These are phyloP conservation scores for Limnephilus auricula DNA, from an alignment of 2,888 invertebrate genomes.

Conservation along the genomic window DNA sequence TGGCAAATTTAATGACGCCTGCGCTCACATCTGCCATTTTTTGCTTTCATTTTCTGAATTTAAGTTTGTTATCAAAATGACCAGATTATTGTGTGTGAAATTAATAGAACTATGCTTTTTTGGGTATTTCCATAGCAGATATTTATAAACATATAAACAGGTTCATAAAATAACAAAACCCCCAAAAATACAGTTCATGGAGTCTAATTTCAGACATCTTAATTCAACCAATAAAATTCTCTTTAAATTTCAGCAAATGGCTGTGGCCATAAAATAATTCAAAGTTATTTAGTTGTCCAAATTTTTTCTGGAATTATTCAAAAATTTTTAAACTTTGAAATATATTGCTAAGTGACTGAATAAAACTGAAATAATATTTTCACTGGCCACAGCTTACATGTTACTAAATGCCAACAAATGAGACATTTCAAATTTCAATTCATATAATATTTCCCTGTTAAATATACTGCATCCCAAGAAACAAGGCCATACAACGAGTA, in stretches of 20 bases:
- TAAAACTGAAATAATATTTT: slow-evolving; percentile 37
- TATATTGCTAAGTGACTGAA: neutral
- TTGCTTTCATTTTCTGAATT: no score
- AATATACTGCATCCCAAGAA: neutral
- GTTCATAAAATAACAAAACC: no score
- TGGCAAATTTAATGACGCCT: no score
- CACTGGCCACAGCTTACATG: neutral
- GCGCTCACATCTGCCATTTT: no score
- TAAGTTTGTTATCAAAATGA: no score
- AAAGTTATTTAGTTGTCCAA: neutral
- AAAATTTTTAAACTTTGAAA: neutral
- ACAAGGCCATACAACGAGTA: neutral
- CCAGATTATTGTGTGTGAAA: no score
- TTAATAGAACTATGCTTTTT: no score
- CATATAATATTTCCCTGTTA: neutral
- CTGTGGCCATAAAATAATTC: neutral
- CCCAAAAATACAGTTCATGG: neutral
- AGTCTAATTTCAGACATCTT: neutral
- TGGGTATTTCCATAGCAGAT: no score
- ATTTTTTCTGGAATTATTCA: neutral
- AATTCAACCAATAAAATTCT: neutral
- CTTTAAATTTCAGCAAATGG: neutral
- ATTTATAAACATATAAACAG: no score
- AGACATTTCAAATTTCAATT: neutral
- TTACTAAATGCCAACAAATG: slow-evolving; percentile 3